A percentile compares a stretch with the other conserved stretches of the same genome.
Conservation (phyloP, 2,113 vertebrate species). For the Triplophysa dalaica region DNA sequence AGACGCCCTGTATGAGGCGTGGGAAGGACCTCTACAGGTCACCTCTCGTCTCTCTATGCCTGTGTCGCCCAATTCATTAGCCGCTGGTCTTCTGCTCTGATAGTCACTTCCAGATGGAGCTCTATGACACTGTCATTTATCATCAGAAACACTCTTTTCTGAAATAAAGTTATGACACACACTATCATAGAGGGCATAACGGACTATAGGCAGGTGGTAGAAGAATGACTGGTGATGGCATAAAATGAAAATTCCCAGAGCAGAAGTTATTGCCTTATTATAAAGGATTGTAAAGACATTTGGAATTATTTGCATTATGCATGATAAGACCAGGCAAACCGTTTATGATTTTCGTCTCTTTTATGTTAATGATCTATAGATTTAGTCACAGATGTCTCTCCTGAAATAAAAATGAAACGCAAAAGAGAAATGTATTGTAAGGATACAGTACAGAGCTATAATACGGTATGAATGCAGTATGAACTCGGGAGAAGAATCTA, state of each 20-base stretch:
- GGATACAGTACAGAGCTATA: too few species aligned
- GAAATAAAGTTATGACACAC: constrained; percentile 28
- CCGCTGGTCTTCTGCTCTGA: constrained; percentile 47
- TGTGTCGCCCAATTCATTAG: constrained; percentile 51
- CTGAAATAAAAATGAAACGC: too few species aligned
- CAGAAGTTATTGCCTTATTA: neutral
- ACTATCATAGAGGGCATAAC: neutral
- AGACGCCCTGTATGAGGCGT: constrained; percentile 40
- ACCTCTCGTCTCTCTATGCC: constrained; percentile 34
- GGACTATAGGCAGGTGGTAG: neutral
- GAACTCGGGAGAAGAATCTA: too few species aligned
- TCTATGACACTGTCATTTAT: constrained; percentile 56
- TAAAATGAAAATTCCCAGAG: neutral
- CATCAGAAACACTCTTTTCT: constrained; percentile 50
- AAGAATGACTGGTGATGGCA: neutral
- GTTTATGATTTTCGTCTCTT: neutral
- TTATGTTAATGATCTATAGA: neutral
- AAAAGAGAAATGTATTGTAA: too few species aligned
- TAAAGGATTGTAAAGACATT: neutral
- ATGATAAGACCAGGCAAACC: neutral
- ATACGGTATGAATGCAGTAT: too few species aligned
- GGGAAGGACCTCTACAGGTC: constrained; percentile 51
- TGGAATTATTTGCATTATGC: neutral
- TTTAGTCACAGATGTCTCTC: neutral
- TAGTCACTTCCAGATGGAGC: constrained; percentile 61